A percentile compares a stretch with the other conserved stretches of the same genome.
Evolutionary conservation across 2,888 invertebrate species (phyloP).

Genomic region (Chrysina gloriosa): DNA sequence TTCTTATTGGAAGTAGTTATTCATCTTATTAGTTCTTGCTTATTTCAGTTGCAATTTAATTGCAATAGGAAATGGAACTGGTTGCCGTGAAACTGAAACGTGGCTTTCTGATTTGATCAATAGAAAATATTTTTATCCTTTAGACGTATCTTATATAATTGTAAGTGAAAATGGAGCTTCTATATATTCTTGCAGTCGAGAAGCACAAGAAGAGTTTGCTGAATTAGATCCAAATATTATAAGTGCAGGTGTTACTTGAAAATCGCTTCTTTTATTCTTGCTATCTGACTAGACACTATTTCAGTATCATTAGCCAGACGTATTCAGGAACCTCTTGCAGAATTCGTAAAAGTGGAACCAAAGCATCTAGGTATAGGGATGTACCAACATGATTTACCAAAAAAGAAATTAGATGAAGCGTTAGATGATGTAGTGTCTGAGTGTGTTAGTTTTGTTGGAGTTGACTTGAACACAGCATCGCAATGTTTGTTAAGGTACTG

Average conservation of each 20-base stretch:
- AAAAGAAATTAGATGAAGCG: constrained; percentile 78
- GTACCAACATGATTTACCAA: constrained; percentile 92
- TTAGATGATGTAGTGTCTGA: constrained; percentile 87
- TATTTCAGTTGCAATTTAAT: constrained; percentile 80
- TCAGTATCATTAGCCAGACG: constrained; percentile 85
- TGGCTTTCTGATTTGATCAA: constrained; percentile 75
- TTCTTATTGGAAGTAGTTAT: constrained; percentile 29
- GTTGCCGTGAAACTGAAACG: constrained; percentile 87
- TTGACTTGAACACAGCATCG: constrained; percentile 90
- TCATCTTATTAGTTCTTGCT: too few species aligned
- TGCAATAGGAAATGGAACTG: constrained; percentile 92
- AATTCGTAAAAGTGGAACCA: constrained; percentile 93
- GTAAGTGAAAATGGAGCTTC: constrained; percentile 93
- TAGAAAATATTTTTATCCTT: constrained; percentile 68
- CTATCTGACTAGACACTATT: too few species aligned
- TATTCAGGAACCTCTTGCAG: constrained; percentile 90
- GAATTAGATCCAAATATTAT: constrained; percentile 85
- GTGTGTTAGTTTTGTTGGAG: constrained; percentile 93
- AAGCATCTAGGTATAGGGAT: constrained; percentile 94
- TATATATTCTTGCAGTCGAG: constrained; percentile 88
- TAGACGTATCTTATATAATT: constrained; percentile 79
- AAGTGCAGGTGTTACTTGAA: constrained; percentile 71
- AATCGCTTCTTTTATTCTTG: constrained; percentile 31
- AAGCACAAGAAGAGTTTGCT: constrained; percentile 88
- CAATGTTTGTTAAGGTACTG: constrained; percentile 80